Conservation (phyloP, 2,797 vertebrate species). For the Pseudochromis fuscus region DNA sequence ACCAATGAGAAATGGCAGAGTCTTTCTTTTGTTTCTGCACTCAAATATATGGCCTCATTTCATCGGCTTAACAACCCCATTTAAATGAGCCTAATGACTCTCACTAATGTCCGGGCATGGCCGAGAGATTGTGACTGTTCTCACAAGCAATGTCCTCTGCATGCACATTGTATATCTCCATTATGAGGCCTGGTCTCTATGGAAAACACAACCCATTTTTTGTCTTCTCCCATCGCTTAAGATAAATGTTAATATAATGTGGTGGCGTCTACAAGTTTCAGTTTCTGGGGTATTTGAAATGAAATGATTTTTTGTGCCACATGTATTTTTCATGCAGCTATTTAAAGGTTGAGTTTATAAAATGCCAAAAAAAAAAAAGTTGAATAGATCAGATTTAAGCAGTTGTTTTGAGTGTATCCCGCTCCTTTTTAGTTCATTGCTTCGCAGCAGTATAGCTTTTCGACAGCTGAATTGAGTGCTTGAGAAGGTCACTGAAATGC, state of each 20-base stretch:
- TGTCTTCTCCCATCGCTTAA: slow-evolving; percentile 48
- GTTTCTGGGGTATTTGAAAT: slow-evolving; percentile 28
- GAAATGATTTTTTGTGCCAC: neutral
- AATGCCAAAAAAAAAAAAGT: slow-evolving; percentile 23
- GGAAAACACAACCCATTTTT: slow-evolving; percentile 77
- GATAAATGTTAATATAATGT: slow-evolving; percentile 53
- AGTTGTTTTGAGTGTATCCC: slow-evolving; percentile 35
- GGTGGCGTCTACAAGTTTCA: slow-evolving; percentile 2
- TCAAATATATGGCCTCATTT: slow-evolving; percentile 84
- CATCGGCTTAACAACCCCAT: slow-evolving; percentile 84
- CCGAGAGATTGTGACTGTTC: slow-evolving; percentile 77
- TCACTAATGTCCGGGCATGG: slow-evolving; percentile 81
- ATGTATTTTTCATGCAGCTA: slow-evolving; percentile 2
- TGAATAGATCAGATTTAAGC: slow-evolving; percentile 27
- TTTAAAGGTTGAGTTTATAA: slow-evolving; percentile 5
- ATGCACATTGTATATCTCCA: slow-evolving; percentile 77
- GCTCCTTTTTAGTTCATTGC: slow-evolving; percentile 32
- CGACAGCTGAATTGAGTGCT: slow-evolving; percentile 52
- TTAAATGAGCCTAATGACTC: slow-evolving; percentile 86
- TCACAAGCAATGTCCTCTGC: slow-evolving; percentile 72
- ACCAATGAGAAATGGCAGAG: slow-evolving; percentile 64
- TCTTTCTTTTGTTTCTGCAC: slow-evolving; percentile 70
- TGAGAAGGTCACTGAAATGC: slow-evolving; percentile 73
- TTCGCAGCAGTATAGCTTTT: slow-evolving; percentile 34
- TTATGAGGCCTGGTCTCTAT: slow-evolving; percentile 72